Base-by-base conservation (phyloP, 2,888 invertebrate species). In the Platycheirus rosarum region DNA sequence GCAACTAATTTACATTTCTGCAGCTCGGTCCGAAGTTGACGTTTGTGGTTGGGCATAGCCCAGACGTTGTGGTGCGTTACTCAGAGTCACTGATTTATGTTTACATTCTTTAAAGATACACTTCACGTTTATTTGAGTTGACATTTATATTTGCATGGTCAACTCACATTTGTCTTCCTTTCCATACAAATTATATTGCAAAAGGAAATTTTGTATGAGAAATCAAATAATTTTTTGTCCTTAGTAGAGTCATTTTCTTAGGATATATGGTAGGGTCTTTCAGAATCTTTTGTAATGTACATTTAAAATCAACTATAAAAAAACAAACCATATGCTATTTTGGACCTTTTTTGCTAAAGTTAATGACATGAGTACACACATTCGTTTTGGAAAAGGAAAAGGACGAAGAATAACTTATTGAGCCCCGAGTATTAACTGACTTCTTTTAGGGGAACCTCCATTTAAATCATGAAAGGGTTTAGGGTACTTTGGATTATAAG, bases 1-100 rank as follows among this genome's bases (percentile, higher is more conserved):
- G 23, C 2, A 55, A 35, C 78, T 79, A 60, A 79, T 74, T 79
- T 79, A 68, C 78, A 79, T 79, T 53, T 29, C 6, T 14, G 16
- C 23, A 55, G 44, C 66, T 1, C n/a, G n/a, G n/a, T n/a, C 7
- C 35, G 16, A 1, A 49, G 29, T 40, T 35, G 57, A 60, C 29
- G 40, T 14, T 46, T 60, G 46, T 7, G 51, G 26, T 26, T 29
- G 8, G 3, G 2, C 11, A 29, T 11, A 3, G 23, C 42, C 37
- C 8, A 11, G 29, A 18, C 26, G 35, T n/a, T n/a, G 7, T 20
- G 7, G 9, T 2, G 2, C 55, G 55, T 2, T 26, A 26, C 26
- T 23, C 32, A 51, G 55, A 63, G 18, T 40, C 44, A 18, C 32
- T 63, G 55, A 76, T 23, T 63, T 76, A 68, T 69, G n/a, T 53